Evolutionary conservation across 2,113 vertebrate species (phyloP), one percentile per base, ranked within the genome.

Genomic region (Heptranchias perlo): DNA sequence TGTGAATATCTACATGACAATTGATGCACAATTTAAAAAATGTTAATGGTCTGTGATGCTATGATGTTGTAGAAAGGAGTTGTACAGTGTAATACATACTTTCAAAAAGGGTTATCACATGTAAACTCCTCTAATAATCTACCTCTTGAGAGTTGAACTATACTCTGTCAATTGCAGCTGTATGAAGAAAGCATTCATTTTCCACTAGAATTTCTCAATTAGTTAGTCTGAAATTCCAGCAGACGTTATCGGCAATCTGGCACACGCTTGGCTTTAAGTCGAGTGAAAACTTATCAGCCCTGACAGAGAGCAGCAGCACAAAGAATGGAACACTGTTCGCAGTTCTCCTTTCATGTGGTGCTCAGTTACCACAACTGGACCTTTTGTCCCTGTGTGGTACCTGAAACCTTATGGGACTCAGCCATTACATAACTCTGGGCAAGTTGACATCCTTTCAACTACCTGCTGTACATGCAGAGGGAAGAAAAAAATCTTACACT

Each of bases 191-290:
- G 96, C 84, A 96, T 96, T 96, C 96, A 96, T 97, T 98, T 97
- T 96, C 97, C 97, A 97, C 97, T 97, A 96, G 82, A 96, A 97
- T 98, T 97, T 97, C 97, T 97, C 97, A 98, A 97, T 97, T 97
- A 97, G 97, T 73, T 0, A 95, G 96, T 97, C 96, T 97, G 97
- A 96, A 96, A 97, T 95, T 96, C 97, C 97, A 96, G 93, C 96
- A 96, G 96, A 0, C 96, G 96, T 96, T 96, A 97, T 97, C 97
- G 97, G 96, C 96, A 97, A 97, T 97, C 97, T 97, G 97, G 97
- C 97, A 97, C 96, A 96, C 65, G 96, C 96, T 96, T 97, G 92
- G 69, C 96, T 96, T 97, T 96, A 97, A 98, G 97, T 93, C 44
- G 78, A 97, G 97, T 97, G 96, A 28, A 96, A 96, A 96, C 96